Base-by-base conservation (phyloP, 64 coral and sea anemone genomes). In the Pocillopora verrucosa region DNA sequence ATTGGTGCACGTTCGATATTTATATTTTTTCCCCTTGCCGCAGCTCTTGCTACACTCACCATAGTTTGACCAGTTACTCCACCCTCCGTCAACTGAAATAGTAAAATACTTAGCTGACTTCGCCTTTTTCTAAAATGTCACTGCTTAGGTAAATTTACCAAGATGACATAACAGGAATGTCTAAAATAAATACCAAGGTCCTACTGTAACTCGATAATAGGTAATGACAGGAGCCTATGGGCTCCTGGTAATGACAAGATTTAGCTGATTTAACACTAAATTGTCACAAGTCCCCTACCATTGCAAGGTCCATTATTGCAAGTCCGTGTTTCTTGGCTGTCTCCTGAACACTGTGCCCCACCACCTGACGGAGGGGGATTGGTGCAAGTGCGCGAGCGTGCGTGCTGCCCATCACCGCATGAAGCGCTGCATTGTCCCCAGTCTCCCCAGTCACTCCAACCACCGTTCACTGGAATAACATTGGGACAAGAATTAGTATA, bases 321-420 rank as follows among this genome's bases (percentile, higher is more conserved):
- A 30, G 58, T 24, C 59, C 22, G 26, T 41, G 30, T 87, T 58
- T 58, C 76, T 59, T 61, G 25, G 41, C 80, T 78, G 37, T 60
- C 25, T 56, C 90, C 90, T 36, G 60, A 51, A 45, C 90, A 92
- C 19, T 79, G n/a, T 30, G 67, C 22, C 0, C 90, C 74, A 56
- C 63, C 76, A 73, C 61, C 20, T 34, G 75, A 15, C 16, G 74
- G 90, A 70, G 62, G 75, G 25, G 90, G 83, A 87, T 24, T 79
- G 36, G 82, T 79, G 15, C 90, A 92, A 69, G 19, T 79, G 16
- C 90, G 90, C 22, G 57, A 17, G 25, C 90, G 90, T 22, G 61
- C 65, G 36, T 75, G 56, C 13, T 67, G 2, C 2, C 90, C 90
- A 20, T 0, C 2, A 14, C 90, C 83, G 25, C 90, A 92, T 5